These are phyloP conservation scores for Drosophila tsacasi DNA, from an alignment of 1,140 invertebrate genomes.

Conservation along the genomic window DNA sequence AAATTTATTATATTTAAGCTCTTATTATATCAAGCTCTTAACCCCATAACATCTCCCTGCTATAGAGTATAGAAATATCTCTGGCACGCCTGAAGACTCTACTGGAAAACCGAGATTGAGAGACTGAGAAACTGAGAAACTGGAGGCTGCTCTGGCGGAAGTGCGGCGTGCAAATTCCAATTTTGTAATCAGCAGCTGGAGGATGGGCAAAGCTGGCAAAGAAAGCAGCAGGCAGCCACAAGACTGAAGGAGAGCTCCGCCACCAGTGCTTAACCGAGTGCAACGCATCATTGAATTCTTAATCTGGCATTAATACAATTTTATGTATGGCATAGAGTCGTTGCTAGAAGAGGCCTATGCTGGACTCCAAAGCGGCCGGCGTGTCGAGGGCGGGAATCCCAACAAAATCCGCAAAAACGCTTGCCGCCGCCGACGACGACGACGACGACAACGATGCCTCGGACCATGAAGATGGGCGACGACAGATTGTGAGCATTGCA, in stretches of 20 bases:
- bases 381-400: conserved; percentile 63
- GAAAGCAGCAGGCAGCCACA: conserved; percentile 6
- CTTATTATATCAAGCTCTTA: no score
- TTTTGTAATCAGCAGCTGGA: conserved; percentile 64
- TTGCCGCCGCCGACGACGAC: neutral
- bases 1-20: no score
- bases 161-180: conserved; percentile 75
- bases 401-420: conserved; percentile 66
- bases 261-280: conserved; percentile 36
- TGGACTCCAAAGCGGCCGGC: conserved; percentile 9
- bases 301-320: conserved; percentile 84
- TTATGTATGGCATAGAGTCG: conserved; percentile 60
- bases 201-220: conserved; percentile 1
- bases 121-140: conserved; percentile 18
- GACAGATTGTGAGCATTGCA: conserved; percentile 70
- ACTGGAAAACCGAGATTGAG: conserved; percentile 23
- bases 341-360: conserved; percentile 4
- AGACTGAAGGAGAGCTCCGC: conserved; percentile 20
- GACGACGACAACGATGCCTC: conserved; percentile 29
- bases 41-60: neutral
- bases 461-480: conserved; percentile 67
- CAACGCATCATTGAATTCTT: conserved; percentile 76
- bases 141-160: conserved; percentile 59
- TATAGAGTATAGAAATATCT: conserved; percentile 17
- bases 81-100: conserved; percentile 11